These are phyloP conservation scores for Leptinotarsa haldemani DNA, from an alignment of 2,888 invertebrate species.

Conservation along the genomic window DNA sequence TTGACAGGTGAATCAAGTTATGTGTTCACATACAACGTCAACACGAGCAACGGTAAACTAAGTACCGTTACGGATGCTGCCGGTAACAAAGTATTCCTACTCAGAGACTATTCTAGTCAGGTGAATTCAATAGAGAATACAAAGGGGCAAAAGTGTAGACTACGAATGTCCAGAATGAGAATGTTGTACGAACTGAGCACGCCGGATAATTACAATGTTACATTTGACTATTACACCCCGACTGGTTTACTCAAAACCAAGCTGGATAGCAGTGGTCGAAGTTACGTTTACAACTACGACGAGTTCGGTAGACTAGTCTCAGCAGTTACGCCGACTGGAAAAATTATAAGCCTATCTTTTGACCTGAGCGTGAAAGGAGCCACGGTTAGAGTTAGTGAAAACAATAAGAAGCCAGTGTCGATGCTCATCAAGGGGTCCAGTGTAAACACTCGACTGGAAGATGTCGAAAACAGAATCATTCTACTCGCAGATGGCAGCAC, in stretches of 20 bases:
- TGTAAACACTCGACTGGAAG: constrained; percentile 84
- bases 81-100: constrained; percentile 86
- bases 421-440: constrained; percentile 90
- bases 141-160: constrained; percentile 89
- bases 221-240: constrained; percentile 92
- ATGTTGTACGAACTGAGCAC: constrained; percentile 91
- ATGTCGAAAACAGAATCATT: constrained; percentile 84
- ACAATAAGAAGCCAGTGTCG: constrained; percentile 84
- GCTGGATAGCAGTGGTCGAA: constrained; percentile 88
- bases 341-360: constrained; percentile 87
- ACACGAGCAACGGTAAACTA: constrained; percentile 94
- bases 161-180: constrained; percentile 92
- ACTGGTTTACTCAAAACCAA: constrained; percentile 90
- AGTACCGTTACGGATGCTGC: constrained; percentile 94
- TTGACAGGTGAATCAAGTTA: constrained; percentile 94
- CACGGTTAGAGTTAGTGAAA: constrained; percentile 85
- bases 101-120: constrained; percentile 86
- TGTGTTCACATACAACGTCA: constrained; percentile 95
- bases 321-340: constrained; percentile 95
- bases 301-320: constrained; percentile 92
- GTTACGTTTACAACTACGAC: constrained; percentile 94
- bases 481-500: constrained; percentile 87
- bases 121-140: constrained; percentile 96
- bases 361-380: constrained; percentile 93
- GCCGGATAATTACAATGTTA: constrained; percentile 93